Evolutionary conservation across 2,797 vertebrate species (phyloP).

Genomic region (Pseudomugil tenellus): DNA sequence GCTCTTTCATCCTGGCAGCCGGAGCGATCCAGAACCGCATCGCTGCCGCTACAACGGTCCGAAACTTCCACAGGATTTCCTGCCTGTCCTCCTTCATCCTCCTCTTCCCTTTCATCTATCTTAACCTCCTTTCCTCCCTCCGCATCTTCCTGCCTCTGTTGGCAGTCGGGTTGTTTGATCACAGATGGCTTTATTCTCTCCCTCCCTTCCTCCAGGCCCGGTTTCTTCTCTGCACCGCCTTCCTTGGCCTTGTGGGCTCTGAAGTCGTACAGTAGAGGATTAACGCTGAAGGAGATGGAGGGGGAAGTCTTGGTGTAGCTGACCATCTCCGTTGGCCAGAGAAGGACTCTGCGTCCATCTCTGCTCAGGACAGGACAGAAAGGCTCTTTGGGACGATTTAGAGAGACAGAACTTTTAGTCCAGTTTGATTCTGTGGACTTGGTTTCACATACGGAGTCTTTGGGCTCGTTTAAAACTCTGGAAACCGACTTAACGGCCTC

Average conservation of each 20-base stretch:
- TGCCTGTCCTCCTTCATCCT: conserved; percentile 65
- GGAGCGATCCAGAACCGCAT: conserved; percentile 30
- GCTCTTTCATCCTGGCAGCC: conserved; percentile 56
- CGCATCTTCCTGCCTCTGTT: conserved; percentile 53
- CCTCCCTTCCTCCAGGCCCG: conserved; percentile 48
- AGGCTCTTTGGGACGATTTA: conserved; percentile 66
- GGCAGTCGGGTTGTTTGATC: conserved; percentile 69
- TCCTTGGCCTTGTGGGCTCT: conserved; percentile 66
- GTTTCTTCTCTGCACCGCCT: conserved; percentile 38
- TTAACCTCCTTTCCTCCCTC: conserved; percentile 54
- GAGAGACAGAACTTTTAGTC: conserved; percentile 1
- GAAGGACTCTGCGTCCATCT: conserved; percentile 85
- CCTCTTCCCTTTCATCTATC: conserved; percentile 67
- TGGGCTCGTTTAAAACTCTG: conserved; percentile 25
- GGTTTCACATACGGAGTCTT: conserved; percentile 29
- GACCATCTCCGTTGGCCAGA: conserved; percentile 93
- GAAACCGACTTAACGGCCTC: conserved; percentile 12
- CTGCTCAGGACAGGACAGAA: conserved; percentile 87
- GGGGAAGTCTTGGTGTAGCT: conserved; percentile 85
- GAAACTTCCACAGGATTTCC: conserved; percentile 65
- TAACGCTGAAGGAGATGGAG: conserved; percentile 89
- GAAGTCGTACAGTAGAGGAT: conserved; percentile 88
- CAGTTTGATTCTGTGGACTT: conserved; percentile 30
- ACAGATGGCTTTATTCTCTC: conserved; percentile 62
- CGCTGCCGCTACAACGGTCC: conserved; percentile 35